Percentiles rank a stretch among this genome's conserved stretches.
Conservation (phyloP, 1,140 invertebrate species). For the Megalonaias nervosa region DNA sequence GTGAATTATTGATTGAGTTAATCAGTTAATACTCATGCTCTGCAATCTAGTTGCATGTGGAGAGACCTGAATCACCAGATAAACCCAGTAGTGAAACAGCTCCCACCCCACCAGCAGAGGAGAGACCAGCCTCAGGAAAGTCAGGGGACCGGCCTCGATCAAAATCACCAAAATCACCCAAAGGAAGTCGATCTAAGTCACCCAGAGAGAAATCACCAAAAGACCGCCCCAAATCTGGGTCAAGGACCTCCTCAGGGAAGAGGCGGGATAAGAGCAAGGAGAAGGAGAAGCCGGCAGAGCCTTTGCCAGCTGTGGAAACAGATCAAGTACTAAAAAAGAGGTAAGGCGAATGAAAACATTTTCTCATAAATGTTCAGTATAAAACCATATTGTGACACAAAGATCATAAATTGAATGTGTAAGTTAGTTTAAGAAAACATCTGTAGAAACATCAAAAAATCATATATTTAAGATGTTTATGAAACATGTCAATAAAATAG, state of each 20-base stretch:
- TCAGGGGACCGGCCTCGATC: constrained; percentile 41
- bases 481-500: too few species aligned
- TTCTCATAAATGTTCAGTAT: background rate
- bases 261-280: constrained; percentile 57
- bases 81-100: constrained; percentile 40
- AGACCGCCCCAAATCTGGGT: constrained; percentile 49
- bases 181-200: constrained; percentile 44
- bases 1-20: too few species aligned
- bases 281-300: constrained; percentile 46
- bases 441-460: background rate
- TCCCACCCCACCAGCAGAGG: constrained; percentile 37
- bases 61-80: constrained; percentile 55
- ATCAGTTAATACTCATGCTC: constrained; percentile 2
- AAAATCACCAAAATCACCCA: constrained; percentile 40
- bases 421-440: background rate
- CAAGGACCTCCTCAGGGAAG: constrained; percentile 61
- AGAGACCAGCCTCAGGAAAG: constrained; percentile 37
- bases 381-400: background rate
- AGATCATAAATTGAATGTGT: background rate
- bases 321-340: constrained; percentile 12
- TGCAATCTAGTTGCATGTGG: constrained; percentile 48
- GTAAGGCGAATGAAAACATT: background rate
- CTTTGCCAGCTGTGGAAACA: constrained; percentile 26
- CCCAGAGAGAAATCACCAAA: constrained; percentile 57
- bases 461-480: background rate